Evolutionary conservation across 1,140 invertebrate species (phyloP).

Genomic region (Artemia franciscana): DNA sequence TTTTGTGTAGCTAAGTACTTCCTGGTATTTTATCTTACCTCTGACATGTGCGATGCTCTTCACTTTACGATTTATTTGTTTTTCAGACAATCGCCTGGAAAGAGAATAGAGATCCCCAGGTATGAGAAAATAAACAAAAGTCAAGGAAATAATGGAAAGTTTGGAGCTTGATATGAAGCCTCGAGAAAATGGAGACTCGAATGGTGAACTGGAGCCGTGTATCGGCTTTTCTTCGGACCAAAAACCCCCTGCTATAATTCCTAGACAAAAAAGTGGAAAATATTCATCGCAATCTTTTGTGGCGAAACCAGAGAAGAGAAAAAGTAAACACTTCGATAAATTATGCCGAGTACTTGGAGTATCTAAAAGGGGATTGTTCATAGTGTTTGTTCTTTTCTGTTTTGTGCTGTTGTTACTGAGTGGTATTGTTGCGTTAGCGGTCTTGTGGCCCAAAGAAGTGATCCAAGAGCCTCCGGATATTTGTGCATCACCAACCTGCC

Average conservation of each 20-base stretch:
- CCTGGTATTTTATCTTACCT: no score
- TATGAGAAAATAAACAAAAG: background rate
- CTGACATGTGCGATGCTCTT: no score
- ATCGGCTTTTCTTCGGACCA: background rate
- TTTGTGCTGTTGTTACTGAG: conserved; percentile 16
- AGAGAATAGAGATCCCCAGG: background rate
- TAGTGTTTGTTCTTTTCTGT: conserved; percentile 15
- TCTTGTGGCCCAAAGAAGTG: conserved; percentile 17
- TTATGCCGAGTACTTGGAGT: conserved; percentile 1
- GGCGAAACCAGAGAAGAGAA: background rate
- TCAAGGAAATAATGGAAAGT: background rate
- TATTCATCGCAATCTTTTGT: background rate
- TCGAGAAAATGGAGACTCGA: background rate
- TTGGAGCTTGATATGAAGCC: background rate
- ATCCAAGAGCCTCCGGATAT: conserved; percentile 16
- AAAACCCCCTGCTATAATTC: background rate
- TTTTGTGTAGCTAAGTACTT: no score
- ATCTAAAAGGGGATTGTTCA: conserved; percentile 12
- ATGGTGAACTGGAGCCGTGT: background rate
- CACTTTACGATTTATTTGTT: background rate
- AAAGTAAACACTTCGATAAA: conserved; percentile 1
- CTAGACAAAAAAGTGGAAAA: background rate
- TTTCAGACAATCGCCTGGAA: background rate
- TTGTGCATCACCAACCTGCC: conserved; percentile 16
- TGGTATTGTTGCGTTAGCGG: conserved; percentile 17